Evolutionary conservation across 2,888 invertebrate species (phyloP), one percentile per base, ranked within the genome.

Genomic region (Caenorhabditis plicata): DNA sequence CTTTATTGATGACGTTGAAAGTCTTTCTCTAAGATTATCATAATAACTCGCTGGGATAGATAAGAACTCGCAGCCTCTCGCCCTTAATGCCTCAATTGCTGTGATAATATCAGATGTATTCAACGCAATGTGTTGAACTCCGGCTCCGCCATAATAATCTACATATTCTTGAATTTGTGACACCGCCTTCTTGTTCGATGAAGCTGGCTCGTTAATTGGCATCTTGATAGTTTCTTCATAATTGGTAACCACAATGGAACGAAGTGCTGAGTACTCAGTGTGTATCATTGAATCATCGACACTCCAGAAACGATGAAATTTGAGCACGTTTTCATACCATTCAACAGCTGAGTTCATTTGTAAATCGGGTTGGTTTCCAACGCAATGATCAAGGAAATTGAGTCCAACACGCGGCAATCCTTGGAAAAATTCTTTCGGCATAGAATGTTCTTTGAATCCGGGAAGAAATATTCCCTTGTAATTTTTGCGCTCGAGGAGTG

Each of bases 101-200:
- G 84, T 82, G 66, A 98, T 90, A 77, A 98, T 95, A 82, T 98
- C 89, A 64, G 87, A 86, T 0, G 94, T 92, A 81, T 93, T 93
- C n/a, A 98, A 85, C 3, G 96, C 96, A 71, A 98, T 92, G 80
- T 98, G 98, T 82, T 98, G 98, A 0, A 96, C 93, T 0, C 98
- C 98, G 2, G 93, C 89, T n/a, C 80, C 93, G 0, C 95, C 96
- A 81, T 96, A 93, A 82, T 94, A 98, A 77, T 98, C 95, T 35
- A 96, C 93, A 81, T 91, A 98, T 82, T 98, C 98, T 83, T 94
- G 90, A 70, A 98, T 96, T 85, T 98, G 98, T 64, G 94, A 95
- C 33, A 81, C 70, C 26, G 81, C 81, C 82, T 91, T 93, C 84
- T 88, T 90, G 82, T 91, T 91, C 3, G 94, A 95, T 0, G 87